Evolutionary conservation across 2,888 invertebrate genomes (phyloP).

Genomic region (Phania funesta): DNA sequence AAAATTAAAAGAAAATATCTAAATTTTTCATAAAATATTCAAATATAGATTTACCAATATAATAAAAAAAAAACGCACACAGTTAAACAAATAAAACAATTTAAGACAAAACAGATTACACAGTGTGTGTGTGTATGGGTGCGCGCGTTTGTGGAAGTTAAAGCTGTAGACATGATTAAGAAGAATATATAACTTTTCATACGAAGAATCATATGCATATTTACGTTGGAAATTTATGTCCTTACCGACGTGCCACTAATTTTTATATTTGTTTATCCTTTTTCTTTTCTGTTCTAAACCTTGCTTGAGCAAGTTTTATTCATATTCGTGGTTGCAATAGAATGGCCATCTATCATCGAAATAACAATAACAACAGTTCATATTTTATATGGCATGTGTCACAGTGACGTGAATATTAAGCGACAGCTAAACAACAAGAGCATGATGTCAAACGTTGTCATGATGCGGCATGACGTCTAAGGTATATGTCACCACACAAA

Average conservation of each 20-base stretch:
- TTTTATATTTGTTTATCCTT: neutral
- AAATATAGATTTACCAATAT: no score
- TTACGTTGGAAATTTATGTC: no score
- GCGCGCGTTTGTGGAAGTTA: neutral
- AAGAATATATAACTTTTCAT: no score
- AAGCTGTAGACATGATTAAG: no score
- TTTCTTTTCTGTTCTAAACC: neutral
- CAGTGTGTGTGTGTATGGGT: neutral
- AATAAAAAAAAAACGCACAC: no score
- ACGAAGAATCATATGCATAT: no score
- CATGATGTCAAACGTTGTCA: slow-evolving; percentile 23
- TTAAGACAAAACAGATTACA: no score
- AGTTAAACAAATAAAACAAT: no score
- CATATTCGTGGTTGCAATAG: neutral
- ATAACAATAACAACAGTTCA: slow-evolving; percentile 47
- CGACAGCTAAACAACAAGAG: slow-evolving; percentile 32
- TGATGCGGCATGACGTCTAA: neutral
- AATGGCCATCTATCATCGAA: slow-evolving; percentile 31
- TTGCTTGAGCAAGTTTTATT: neutral
- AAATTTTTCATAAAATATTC: no score
- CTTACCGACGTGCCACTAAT: neutral
- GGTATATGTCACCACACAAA: neutral
- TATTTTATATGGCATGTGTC: slow-evolving; percentile 25
- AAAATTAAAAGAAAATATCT: no score
- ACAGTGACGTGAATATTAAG: slow-evolving; percentile 48